Evolutionary conservation across 1,140 invertebrate species (phyloP), one percentile per base, ranked within the genome.

Genomic region (Yoshiicerus persimilis): DNA sequence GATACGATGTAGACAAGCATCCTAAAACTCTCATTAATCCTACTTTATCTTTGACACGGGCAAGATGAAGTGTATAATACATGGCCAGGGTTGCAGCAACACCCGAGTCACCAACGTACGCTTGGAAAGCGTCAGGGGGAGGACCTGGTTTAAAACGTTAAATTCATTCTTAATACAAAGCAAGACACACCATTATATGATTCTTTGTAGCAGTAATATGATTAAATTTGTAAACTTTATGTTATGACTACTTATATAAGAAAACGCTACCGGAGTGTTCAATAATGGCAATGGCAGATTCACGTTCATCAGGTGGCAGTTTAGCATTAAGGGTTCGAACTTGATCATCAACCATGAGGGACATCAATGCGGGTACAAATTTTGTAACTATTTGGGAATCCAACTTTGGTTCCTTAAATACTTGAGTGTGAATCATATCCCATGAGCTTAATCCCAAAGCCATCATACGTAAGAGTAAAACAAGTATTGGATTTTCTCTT

Each of bases 261-360:
- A 34, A 38, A 32, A 88, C 39, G n/a, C 77, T 91, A 93, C 93
- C 93, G 16, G 97, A 97, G 93, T 98, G 97, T 92, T 98, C 97
- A 91, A 98, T 98, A 88, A 97, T 96, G 13, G 97, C 97, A 88
- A 98, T 95, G 23, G 97, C 97, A 20, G 97, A 97, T 92, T 97
- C 97, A 89, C 97, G 94, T 91, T 99, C 98, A 92, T 99, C 98
- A n/a, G 96, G 96, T 25, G 97, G 97, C 84, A 99, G 92, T 93
- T 97, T 98, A 20, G 95, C 94, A 91, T 97, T 97, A 13, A 99
- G 92, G 87, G 95, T 94, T 91, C 98, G 94, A 11, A 98, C 97
- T 94, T 99, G 97, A 93, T 99, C 98, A 93, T 99, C 98, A 0
- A 99, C 98, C 96, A 99, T 98, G 1, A 99, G 93, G 0, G 96